Percentiles rank a stretch among this genome's conserved stretches.
Evolutionary conservation across 2,888 invertebrate species (phyloP).

Genomic region (Autographa gamma): DNA sequence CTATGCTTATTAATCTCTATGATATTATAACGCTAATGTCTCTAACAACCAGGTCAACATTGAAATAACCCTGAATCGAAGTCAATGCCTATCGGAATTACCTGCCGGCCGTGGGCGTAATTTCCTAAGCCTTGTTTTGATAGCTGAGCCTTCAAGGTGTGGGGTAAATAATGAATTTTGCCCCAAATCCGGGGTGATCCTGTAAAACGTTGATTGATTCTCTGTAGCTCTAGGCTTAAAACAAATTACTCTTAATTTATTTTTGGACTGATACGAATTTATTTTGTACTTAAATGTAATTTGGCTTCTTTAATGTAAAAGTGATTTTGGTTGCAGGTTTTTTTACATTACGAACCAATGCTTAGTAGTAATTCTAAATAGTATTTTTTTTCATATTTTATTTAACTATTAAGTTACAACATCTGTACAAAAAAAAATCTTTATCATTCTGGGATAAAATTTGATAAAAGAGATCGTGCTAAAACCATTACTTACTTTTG

Average conservation of each 20-base stretch:
- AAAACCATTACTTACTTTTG: neutral
- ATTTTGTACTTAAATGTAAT: neutral
- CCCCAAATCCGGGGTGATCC: slow-evolving; percentile 15
- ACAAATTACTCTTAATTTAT: slow-evolving; percentile 7
- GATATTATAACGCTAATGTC: slow-evolving; percentile 3
- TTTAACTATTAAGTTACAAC: too few species aligned
- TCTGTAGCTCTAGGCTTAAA: neutral
- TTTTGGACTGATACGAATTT: neutral
- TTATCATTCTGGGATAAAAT: too few species aligned
- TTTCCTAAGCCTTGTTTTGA: slow-evolving; percentile 29
- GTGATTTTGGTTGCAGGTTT: neutral
- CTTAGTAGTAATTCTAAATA: neutral
- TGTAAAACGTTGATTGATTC: slow-evolving; percentile 7
- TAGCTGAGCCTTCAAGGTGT: slow-evolving; percentile 35
- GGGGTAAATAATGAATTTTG: slow-evolving; percentile 26
- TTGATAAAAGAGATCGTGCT: too few species aligned
- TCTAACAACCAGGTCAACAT: slow-evolving; percentile 13
- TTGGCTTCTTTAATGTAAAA: neutral
- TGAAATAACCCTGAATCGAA: neutral
- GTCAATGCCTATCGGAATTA: neutral
- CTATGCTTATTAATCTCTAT: neutral
- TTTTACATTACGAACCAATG: too few species aligned
- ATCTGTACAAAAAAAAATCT: too few species aligned
- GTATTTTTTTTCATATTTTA: too few species aligned
- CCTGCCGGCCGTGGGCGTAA: slow-evolving; percentile 20